phyloP scores from a whole-genome alignment of 2,888 invertebrate species.

The Orgyia antiqua region DNA sequence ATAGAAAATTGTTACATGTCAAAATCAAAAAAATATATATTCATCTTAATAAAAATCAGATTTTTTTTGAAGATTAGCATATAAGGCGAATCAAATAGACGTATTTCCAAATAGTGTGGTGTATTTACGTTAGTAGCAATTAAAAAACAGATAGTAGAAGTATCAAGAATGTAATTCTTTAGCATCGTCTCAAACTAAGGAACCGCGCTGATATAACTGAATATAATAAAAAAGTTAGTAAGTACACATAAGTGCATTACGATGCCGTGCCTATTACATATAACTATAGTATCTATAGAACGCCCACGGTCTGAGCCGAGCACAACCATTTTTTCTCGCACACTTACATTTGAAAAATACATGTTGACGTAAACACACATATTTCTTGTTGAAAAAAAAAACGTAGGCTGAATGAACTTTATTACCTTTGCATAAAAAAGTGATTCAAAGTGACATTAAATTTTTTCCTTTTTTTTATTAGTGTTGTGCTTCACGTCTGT shows the following conservation, averaged over 20 bases:
- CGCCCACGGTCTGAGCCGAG: constrained; percentile 64
- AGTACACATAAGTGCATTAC: constrained; percentile 77
- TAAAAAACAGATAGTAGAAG: constrained; percentile 30
- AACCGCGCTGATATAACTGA: constrained; percentile 66
- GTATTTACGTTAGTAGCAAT: too few species aligned
- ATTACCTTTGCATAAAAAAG: constrained; percentile 8
- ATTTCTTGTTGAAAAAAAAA: constrained; percentile 46
- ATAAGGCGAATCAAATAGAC: too few species aligned
- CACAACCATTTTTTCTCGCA: constrained; percentile 68
- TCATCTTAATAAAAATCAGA: too few species aligned
- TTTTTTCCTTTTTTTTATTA: constrained; percentile 19
- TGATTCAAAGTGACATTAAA: constrained; percentile 17
- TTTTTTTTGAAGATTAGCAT: too few species aligned
- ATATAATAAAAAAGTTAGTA: constrained; percentile 76
- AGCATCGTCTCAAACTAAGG: constrained; percentile 56
- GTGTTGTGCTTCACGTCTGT: constrained; percentile 36
- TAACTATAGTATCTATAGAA: constrained; percentile 64
- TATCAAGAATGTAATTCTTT: constrained; percentile 49
- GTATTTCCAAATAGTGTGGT: too few species aligned
- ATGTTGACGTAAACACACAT: constrained; percentile 74
- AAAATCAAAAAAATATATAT: too few species aligned
- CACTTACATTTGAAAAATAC: constrained; percentile 72
- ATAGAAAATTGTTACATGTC: too few species aligned
- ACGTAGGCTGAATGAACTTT: constrained; percentile 14
- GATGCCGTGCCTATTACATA: constrained; percentile 56